Evolutionary conservation across 2,113 vertebrate genomes (phyloP).

Genomic region (Anolis sagrei): DNA sequence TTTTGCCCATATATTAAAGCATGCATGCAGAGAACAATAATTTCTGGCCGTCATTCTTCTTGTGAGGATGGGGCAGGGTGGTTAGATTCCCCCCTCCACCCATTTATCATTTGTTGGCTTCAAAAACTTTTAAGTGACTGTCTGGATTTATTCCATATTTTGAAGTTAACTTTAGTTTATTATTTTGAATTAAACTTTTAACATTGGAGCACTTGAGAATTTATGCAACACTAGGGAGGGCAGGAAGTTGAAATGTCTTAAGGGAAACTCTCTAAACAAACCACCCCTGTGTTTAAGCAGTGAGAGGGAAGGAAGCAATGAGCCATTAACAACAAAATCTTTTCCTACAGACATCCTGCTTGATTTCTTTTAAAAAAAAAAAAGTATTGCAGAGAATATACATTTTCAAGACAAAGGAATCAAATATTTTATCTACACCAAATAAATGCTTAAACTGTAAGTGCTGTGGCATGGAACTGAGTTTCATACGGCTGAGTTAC

Average conservation of each 20-base stretch:
- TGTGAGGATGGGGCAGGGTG: background rate
- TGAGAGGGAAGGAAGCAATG: constrained; percentile 40
- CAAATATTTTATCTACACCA: background rate
- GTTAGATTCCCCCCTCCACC: too few species aligned
- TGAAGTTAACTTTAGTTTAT: constrained; percentile 64
- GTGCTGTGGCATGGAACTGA: background rate
- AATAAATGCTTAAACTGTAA: background rate
- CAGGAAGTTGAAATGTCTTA: constrained; percentile 59
- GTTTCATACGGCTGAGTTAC: too few species aligned
- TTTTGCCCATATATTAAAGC: background rate
- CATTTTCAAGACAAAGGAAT: background rate
- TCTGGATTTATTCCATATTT: constrained; percentile 47
- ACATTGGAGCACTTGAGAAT: constrained; percentile 52
- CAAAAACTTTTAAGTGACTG: constrained; percentile 38
- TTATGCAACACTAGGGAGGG: constrained; percentile 53
- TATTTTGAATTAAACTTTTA: constrained; percentile 71
- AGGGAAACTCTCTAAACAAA: constrained; percentile 65
- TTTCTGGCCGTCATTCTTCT: background rate
- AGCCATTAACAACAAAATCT: constrained; percentile 10
- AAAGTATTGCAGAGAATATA: background rate
- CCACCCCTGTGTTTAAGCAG: constrained; percentile 48
- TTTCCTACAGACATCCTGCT: background rate
- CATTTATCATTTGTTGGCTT: constrained; percentile 17
- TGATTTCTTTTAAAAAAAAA: background rate
- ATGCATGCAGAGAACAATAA: constrained; percentile 5